Percentiles rank a stretch among this genome's conserved stretches.
phyloP scores from a whole-genome alignment of 2,113 vertebrate genomes.

The Calonectris borealis region DNA sequence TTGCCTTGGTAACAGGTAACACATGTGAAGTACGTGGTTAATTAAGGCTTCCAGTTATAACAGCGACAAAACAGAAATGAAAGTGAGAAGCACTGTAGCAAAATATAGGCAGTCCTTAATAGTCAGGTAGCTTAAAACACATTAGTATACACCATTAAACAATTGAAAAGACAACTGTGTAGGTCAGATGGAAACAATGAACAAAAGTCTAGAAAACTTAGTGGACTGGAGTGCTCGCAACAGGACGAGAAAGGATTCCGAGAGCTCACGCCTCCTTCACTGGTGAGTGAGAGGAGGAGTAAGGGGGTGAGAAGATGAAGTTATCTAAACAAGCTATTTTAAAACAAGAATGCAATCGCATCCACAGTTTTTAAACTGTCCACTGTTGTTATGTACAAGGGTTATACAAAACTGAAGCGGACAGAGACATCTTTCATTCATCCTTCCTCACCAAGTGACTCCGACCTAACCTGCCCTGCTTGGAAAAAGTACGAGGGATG shows the following conservation, averaged over 20 bases:
- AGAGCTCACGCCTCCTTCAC: neutral
- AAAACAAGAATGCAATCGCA: neutral
- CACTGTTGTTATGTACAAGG: neutral
- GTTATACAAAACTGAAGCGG: neutral
- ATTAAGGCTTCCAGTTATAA: constrained; percentile 60
- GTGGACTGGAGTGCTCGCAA: neutral
- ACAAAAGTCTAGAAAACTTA: neutral
- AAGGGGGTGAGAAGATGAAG: neutral
- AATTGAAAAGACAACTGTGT: neutral
- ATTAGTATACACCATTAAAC: neutral
- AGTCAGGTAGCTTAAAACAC: constrained; percentile 42
- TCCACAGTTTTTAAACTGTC: neutral
- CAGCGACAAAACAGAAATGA: constrained; percentile 50
- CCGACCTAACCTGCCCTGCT: neutral
- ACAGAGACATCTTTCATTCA: neutral
- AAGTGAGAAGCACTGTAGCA: constrained; percentile 41
- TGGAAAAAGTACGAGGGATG: neutral
- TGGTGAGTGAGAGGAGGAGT: neutral
- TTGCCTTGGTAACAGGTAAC: constrained; percentile 70
- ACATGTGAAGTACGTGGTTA: constrained; percentile 53
- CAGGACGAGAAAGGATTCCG: neutral
- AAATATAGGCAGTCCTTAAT: constrained; percentile 55
- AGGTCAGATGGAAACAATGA: neutral
- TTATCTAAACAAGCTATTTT: neutral
- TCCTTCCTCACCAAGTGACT: neutral